These are phyloP conservation scores for Drosophila nr. medialis DNA, from an alignment of 2,888 invertebrate genomes.

Conservation along the genomic window DNA sequence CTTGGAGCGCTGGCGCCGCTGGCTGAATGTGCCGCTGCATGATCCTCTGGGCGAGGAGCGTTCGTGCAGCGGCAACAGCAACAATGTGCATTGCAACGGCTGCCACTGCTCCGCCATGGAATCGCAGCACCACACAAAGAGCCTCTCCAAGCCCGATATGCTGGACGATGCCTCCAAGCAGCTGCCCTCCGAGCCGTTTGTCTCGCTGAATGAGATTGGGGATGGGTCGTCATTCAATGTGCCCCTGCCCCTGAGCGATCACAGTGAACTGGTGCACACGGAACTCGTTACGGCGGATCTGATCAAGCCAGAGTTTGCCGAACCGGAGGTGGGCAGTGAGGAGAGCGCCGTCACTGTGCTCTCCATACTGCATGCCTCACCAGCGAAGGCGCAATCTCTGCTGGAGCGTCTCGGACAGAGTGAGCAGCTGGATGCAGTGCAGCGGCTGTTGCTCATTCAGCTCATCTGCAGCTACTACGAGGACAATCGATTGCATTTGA, in stretches of 20 bases:
- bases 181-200: conserved; percentile 58
- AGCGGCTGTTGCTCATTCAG: conserved; percentile 74
- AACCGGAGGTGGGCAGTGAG: conserved; percentile 25
- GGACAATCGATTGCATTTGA: conserved; percentile 75
- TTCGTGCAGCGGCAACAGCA: not conserved
- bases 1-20: conserved; percentile 77
- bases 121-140: not conserved
- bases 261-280: conserved; percentile 36
- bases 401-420: conserved; percentile 66
- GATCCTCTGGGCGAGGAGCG: conserved; percentile 15
- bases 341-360: conserved; percentile 56
- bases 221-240: conserved; percentile 39
- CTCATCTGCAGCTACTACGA: conserved; percentile 79
- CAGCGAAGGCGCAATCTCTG: conserved; percentile 59
- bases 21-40: conserved; percentile 72
- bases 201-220: conserved; percentile 49
- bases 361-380: conserved; percentile 68
- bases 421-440: conserved; percentile 61
- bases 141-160: conserved; percentile 41
- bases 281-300: conserved; percentile 29
- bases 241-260: conserved; percentile 31
- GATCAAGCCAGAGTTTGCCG: conserved; percentile 44
- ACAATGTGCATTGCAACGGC: conserved; percentile 54
- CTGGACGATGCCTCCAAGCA: conserved; percentile 48
- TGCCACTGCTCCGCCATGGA: conserved; percentile 46